Evolutionary conservation across 2,888 invertebrate species (phyloP), one percentile per base, ranked within the genome.

Genomic region (Drosophila testacea): DNA sequence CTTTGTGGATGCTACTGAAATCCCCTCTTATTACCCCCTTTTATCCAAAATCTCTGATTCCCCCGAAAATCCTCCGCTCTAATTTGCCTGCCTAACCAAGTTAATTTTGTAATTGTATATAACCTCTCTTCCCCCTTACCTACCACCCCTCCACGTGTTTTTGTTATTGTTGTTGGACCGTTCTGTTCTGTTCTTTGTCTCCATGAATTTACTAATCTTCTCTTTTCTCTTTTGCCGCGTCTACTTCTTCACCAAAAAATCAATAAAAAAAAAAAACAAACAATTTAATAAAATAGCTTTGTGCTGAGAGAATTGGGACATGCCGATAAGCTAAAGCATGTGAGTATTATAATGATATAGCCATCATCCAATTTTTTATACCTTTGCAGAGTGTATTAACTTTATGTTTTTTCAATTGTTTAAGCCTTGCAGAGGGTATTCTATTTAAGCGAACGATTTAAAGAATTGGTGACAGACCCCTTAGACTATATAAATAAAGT

Each of bases 231-330:
- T 64, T 59, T 59, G 52, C 36, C 41, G 34, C 41, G 30, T 22
- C 22, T 22, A 52, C 50, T 42, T 65, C 46, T 28, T 38, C 61
- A 22, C 1, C 16, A 42, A 22, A 4, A 32, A n/a, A n/a, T n/a
- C n/a, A n/a, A n/a, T n/a, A n/a, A n/a, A 13, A 16, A 47, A 16
- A 32, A 13, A 5, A 2, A 46, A n/a, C 28, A 30, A n/a, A 32
- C 1, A 30, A 13, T 10, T 10, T 22, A 34, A 36, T 5, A 30
- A 32, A 27, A 57, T 75, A 97, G 97, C 91, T 97, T 95, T 91
- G 94, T 96, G 65, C 93, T 97, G 54, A 93, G 94, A 77, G 96
- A 96, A 92, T 92, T 97, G 81, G 96, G 95, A 6, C 94, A 95
- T 73, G 91, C 91, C 13, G 95, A 96, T 66, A 94, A 95, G 90